Conservation (phyloP, 2,113 vertebrate species). For the Laticauda colubrina region DNA sequence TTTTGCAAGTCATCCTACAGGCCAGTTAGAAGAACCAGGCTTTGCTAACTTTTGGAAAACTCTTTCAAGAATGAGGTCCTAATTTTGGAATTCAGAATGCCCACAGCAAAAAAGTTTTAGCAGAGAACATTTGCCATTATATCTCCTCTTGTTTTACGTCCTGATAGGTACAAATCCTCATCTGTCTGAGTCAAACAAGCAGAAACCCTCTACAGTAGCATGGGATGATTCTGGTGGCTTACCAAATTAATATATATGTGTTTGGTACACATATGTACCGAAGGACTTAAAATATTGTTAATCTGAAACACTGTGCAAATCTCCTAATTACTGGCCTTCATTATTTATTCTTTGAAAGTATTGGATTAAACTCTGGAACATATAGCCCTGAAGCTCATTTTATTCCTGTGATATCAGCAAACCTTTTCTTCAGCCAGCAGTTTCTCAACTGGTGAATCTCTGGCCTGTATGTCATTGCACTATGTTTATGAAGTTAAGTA, state of each 20-base stretch:
- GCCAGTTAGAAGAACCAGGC: too few species aligned
- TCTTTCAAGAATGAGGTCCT: too few species aligned
- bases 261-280: background rate
- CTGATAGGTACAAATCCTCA: too few species aligned
- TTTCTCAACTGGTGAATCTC: slow-evolving; percentile 41
- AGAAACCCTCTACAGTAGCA: background rate
- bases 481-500: slow-evolving; percentile 44
- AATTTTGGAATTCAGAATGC: too few species aligned
- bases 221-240: background rate
- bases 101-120: too few species aligned
- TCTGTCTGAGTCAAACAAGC: too few species aligned
- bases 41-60: too few species aligned
- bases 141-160: too few species aligned
- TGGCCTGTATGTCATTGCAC: slow-evolving; percentile 37
- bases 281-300: background rate
- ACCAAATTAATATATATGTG: background rate
- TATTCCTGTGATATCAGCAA: slow-evolving; percentile 32
- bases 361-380: slow-evolving; percentile 14
- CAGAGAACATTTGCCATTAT: too few species aligned
- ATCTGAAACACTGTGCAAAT: background rate
- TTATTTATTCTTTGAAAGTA: slow-evolving; percentile 50
- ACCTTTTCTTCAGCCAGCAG: slow-evolving; percentile 35
- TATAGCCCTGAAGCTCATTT: slow-evolving; percentile 27
- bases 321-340: slow-evolving; percentile 14
- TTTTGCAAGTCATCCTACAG: too few species aligned